phyloP scores from a whole-genome alignment of 1,140 invertebrate species.

The Venustaconcha ellipsiformis region DNA sequence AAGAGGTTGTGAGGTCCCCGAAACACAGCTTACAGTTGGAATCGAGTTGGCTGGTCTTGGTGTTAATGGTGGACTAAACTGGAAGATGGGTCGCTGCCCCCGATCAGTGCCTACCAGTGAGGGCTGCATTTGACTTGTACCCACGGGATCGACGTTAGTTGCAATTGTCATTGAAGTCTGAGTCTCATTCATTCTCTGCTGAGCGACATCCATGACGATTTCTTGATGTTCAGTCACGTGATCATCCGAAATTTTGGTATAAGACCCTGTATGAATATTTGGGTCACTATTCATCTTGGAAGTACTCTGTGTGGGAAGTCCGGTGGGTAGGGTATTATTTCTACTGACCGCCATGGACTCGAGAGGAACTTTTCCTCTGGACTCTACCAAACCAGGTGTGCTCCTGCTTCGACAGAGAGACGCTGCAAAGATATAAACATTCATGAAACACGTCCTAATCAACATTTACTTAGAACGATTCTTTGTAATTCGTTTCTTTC shows the following conservation, averaged over 20 bases:
- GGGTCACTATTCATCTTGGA: constrained; percentile 12
- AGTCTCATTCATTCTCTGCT: background rate
- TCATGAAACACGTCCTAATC: background rate
- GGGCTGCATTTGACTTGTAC: constrained; percentile 36
- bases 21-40: constrained; percentile 13
- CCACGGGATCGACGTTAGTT: constrained; percentile 35
- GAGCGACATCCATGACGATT: constrained; percentile 6
- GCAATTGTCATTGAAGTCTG: constrained; percentile 17
- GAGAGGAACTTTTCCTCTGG: constrained; percentile 85
- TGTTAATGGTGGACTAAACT: constrained; percentile 55
- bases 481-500: too few species aligned
- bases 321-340: constrained; percentile 71
- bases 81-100: constrained; percentile 45
- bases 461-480: too few species aligned
- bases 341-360: constrained; percentile 81
- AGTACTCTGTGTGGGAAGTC: constrained; percentile 65
- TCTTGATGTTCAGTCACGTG: background rate
- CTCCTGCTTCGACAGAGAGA: constrained; percentile 94
- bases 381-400: constrained; percentile 94
- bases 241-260: constrained; percentile 24
- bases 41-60: constrained; percentile 38
- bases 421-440: constrained; percentile 74
- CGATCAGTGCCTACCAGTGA: constrained; percentile 29
- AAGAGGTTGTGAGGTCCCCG: constrained; percentile 31
- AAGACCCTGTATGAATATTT: constrained; percentile 4